Percentiles rank a stretch among this genome's conserved stretches.
Conservation (phyloP, 2,797 vertebrate species). For the Chelon auratus region DNA sequence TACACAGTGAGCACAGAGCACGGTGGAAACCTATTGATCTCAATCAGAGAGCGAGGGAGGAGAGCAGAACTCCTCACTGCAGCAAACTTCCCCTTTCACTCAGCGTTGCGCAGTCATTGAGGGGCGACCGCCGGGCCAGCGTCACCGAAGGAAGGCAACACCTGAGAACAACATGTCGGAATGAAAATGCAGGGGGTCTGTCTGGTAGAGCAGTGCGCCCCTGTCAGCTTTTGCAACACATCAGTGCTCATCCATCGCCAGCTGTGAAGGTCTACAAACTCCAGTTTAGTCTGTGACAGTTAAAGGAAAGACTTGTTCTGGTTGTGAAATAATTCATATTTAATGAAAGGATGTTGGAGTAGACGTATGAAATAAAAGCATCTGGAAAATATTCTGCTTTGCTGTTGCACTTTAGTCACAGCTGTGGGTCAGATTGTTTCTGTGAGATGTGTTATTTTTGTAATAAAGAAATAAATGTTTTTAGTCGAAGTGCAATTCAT, state of each 20-base stretch:
- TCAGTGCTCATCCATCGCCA: conserved; percentile 31
- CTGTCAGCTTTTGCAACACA: conserved; percentile 22
- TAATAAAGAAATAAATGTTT: conserved; percentile 50
- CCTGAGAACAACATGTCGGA: conserved; percentile 29
- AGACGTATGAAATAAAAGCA: conserved; percentile 64
- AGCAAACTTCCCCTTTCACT: conserved; percentile 56
- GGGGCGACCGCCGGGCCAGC: conserved; percentile 10
- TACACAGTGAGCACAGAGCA: conserved; percentile 58
- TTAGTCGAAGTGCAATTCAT: conserved; percentile 29
- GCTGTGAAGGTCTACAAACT: conserved; percentile 21
- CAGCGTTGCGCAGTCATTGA: conserved; percentile 25
- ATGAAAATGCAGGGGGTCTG: conserved; percentile 24
- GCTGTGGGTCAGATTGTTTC: conserved; percentile 15
- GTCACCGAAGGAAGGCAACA: background rate
- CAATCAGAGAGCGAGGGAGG: conserved; percentile 54
- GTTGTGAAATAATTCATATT: conserved; percentile 45
- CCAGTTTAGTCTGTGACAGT: conserved; percentile 26
- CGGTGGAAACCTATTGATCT: conserved; percentile 70
- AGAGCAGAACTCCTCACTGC: conserved; percentile 44
- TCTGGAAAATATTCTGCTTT: conserved; percentile 42
- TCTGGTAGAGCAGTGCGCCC: conserved; percentile 30
- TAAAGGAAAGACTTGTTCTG: conserved; percentile 29
- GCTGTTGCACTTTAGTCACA: conserved; percentile 51
- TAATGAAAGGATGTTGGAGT: conserved; percentile 47
- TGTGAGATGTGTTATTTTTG: conserved; percentile 31